These are phyloP conservation scores for Coregonus sp. DNA, from an alignment of 2,797 vertebrate genomes.

Conservation along the genomic window DNA sequence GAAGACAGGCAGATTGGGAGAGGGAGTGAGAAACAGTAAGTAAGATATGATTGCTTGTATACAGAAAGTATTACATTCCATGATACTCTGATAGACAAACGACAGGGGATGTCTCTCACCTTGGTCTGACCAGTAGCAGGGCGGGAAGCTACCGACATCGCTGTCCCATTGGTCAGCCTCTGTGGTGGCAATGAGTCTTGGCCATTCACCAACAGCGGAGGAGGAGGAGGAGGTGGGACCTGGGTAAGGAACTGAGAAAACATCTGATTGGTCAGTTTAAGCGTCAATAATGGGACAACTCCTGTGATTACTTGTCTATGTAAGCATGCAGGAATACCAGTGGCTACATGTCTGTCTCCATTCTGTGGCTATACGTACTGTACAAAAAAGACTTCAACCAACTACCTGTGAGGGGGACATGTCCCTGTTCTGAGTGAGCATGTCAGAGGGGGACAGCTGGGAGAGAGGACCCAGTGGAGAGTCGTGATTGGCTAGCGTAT, in stretches of 20 bases:
- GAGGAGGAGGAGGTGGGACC: conserved; percentile 38
- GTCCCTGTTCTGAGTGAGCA: conserved; percentile 60
- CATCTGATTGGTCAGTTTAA: not conserved
- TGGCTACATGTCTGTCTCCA: not conserved
- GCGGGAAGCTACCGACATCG: conserved; percentile 67
- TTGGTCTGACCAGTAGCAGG: conserved; percentile 80
- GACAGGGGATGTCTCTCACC: conserved; percentile 65
- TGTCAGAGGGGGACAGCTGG: conserved; percentile 82
- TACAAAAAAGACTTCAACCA: not conserved
- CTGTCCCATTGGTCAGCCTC: conserved; percentile 78
- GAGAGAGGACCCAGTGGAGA: conserved; percentile 84
- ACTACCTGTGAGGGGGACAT: conserved; percentile 72
- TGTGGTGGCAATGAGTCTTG: conserved; percentile 63
- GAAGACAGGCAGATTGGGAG: conserved; percentile 20
- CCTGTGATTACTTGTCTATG: not conserved
- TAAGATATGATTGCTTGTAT: not conserved
- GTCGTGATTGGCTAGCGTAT: conserved; percentile 91
- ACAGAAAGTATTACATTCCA: not conserved
- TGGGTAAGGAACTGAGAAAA: conserved; percentile 79
- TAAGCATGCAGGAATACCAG: no score
- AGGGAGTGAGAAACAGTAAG: conserved; percentile 17
- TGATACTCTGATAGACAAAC: not conserved
- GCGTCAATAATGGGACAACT: not conserved
- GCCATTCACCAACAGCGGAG: conserved; percentile 52
- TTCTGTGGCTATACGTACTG: not conserved